Conservation (phyloP, 2,888 invertebrate genomes). For the Zonitis immaculata region DNA sequence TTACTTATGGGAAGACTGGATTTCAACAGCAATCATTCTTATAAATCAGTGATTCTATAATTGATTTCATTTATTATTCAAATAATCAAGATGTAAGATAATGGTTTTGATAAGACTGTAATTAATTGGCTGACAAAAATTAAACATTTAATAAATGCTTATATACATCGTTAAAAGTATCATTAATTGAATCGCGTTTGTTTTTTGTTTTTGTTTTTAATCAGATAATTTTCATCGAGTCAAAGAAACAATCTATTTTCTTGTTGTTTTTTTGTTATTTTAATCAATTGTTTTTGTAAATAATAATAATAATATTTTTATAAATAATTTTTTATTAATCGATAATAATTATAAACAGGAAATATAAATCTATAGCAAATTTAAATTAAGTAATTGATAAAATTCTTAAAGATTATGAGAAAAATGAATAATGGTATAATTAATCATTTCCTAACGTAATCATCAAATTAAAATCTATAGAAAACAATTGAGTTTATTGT, state of each 20-base stretch:
- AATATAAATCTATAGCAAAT: background rate
- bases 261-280: background rate
- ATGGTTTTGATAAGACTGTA: background rate
- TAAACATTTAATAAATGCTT: constrained; percentile 1
- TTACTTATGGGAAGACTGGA: background rate
- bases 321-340: background rate
- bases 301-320: background rate
- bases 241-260: background rate
- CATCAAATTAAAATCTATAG: background rate
- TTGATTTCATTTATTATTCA: constrained; percentile 1
- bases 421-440: background rate
- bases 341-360: background rate
- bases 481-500: background rate
- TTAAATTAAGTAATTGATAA: background rate
- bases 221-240: background rate
- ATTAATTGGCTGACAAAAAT: constrained; percentile 2
- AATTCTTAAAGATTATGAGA: background rate
- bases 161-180: background rate
- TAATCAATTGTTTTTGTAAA: no score
- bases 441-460: background rate
- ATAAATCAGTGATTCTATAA: background rate
- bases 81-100: constrained; percentile 2
- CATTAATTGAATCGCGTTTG: background rate
- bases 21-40: background rate
- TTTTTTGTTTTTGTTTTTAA: background rate